phyloP scores from a whole-genome alignment of 2,113 vertebrate genomes.

The Dasypus novemcinctus region DNA sequence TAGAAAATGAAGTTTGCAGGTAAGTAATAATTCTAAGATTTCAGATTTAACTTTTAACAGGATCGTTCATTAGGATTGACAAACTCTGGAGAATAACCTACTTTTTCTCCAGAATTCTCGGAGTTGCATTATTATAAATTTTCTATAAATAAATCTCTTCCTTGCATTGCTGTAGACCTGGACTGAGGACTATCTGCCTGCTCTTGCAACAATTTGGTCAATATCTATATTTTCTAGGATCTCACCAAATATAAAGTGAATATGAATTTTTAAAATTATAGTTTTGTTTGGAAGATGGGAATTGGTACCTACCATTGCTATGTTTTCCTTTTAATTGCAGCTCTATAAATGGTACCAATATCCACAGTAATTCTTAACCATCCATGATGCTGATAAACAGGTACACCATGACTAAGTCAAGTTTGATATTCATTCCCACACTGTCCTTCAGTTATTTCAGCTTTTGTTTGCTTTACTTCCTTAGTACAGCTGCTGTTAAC shows the following conservation, averaged over 20 bases:
- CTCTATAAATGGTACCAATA: not conserved
- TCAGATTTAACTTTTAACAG: not conserved
- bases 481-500: not conserved
- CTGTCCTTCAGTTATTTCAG: not conserved
- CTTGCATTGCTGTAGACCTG: not conserved
- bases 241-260: not conserved
- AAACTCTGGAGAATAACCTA: not conserved
- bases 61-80: not conserved
- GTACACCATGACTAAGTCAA: not conserved
- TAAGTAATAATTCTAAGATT: not conserved
- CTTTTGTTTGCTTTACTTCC: not conserved
- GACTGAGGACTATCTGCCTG: not conserved
- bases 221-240: not conserved
- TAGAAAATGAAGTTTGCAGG: not conserved
- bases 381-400: not conserved
- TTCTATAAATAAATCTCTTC: not conserved
- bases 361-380: not conserved
- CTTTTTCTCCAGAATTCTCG: conserved; percentile 10
- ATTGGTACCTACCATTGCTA: too few relatives aligned
- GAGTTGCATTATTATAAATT: not conserved
- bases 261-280: not conserved
- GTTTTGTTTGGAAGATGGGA: not conserved
- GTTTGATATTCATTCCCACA: not conserved
- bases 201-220: not conserved
- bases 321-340: not conserved